Percentiles rank a stretch among this genome's conserved stretches.
Evolutionary conservation across 1,140 invertebrate genomes (phyloP).

Genomic region (Meteorus sp.): DNA sequence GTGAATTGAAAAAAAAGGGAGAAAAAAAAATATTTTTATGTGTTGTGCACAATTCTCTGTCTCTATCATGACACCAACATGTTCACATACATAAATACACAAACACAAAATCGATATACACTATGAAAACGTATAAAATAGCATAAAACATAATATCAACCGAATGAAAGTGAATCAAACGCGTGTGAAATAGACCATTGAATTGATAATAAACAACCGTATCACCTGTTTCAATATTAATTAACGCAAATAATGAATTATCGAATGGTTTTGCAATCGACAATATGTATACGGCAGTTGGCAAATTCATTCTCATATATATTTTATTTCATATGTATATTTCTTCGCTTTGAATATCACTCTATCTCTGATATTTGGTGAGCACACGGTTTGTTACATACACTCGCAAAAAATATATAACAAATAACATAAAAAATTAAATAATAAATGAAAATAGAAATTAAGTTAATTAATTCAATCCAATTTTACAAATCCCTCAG

Average conservation of each 20-base stretch:
- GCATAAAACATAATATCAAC: slow-evolving; percentile 13
- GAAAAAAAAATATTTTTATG: not conserved
- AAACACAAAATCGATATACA: not conserved
- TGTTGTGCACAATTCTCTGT: too few relatives aligned
- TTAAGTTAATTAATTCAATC: too few relatives aligned
- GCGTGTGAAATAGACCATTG: slow-evolving; percentile 26
- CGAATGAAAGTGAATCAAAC: not conserved
- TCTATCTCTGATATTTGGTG: too few relatives aligned
- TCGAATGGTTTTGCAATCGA: slow-evolving; percentile 30
- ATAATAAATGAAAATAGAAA: too few relatives aligned
- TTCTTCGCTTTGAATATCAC: too few relatives aligned
- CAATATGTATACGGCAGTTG: not conserved
- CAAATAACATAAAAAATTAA: too few relatives aligned
- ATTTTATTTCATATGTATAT: not conserved
- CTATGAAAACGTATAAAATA: not conserved
- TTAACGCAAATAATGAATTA: slow-evolving; percentile 43
- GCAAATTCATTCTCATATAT: slow-evolving; percentile 5
- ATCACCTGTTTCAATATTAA: slow-evolving; percentile 38
- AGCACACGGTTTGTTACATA: too few relatives aligned
- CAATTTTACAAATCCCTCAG: too few relatives aligned
- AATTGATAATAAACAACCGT: slow-evolving; percentile 31
- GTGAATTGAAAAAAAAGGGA: not conserved
- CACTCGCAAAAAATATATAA: too few relatives aligned
- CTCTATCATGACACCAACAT: not conserved
- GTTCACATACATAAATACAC: not conserved